Evolutionary conservation across 2,113 vertebrate species (phyloP), one percentile per base, ranked within the genome.

Genomic region (Oryzias melastigma): DNA sequence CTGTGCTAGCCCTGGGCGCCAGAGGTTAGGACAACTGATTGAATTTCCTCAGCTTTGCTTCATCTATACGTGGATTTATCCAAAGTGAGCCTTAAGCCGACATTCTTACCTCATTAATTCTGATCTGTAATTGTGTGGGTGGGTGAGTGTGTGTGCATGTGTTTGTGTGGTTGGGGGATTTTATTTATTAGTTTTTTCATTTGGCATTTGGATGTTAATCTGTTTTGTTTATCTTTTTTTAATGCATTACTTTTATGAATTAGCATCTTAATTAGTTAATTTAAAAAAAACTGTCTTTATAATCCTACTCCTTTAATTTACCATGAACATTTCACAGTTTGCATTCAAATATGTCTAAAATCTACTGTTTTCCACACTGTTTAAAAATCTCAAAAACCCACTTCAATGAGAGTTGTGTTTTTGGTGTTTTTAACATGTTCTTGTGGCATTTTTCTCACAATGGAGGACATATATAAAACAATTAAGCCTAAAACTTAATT

Each of bases 11-110:
- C 63, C 71, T 58, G 48, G 35, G 61, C 24, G 24, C 66, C 43
- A 75, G 75, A 85, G 84, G 82, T 85, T 84, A 78, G 51, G 65
- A 80, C 81, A 77, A 78, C 83, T 75, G 79, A 87, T 84, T 78
- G 73, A 85, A 77, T 84, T 86, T 81, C 68, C 65, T 73, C 55
- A 69, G 75, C 84, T 77, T 65, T 64, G 49, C 78, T 71, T 68
- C 62, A 82, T 88, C 78, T 78, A 83, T 70, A 73, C 68, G 84
- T 85, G 79, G 87, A 86, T 86, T 82, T 77, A 77, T 77, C 71
- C 68, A 68, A 68, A 74, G 73, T 52, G 12, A 80, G 72, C 42
- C 52, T 70, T 76, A 68, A 81, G 63, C 75, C 75, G 60, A 49
- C 52, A 65, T 78, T 68, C 71, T 81, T 79, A 73, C 67, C 65